Evolutionary conservation across 2,113 vertebrate species (phyloP).

Genomic region (Hippocampus guttulatus): DNA sequence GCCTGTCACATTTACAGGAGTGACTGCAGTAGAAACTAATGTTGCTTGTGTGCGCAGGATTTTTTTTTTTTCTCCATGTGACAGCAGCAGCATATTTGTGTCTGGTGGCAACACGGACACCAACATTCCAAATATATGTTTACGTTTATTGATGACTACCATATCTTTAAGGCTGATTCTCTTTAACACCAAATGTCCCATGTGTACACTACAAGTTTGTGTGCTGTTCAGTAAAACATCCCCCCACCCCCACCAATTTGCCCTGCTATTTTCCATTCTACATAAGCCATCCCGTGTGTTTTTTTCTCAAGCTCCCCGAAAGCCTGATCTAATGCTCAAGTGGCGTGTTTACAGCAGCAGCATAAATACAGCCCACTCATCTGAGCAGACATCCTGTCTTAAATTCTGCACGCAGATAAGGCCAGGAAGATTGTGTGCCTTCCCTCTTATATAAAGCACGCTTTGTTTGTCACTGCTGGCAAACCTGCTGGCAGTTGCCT

Average conservation of each 20-base stretch:
- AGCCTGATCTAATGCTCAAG: slow-evolving; percentile 8
- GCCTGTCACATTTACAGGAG: neutral
- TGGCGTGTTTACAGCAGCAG: slow-evolving; percentile 43
- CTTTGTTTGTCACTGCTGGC: slow-evolving; percentile 33
- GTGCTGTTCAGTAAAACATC: neutral
- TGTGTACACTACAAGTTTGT: neutral
- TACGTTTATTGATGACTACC: too few relatives aligned
- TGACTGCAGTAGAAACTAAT: too few relatives aligned
- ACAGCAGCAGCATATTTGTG: neutral
- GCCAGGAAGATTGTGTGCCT: slow-evolving; percentile 29
- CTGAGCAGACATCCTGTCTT: slow-evolving; percentile 48
- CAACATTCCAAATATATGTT: too few relatives aligned
- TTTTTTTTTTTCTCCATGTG: neutral
- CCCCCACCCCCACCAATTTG: neutral
- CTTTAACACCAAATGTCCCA: neutral
- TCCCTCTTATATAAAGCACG: slow-evolving; percentile 36
- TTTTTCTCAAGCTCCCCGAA: neutral
- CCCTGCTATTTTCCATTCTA: neutral
- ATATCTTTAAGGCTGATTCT: neutral
- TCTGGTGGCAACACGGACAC: neutral
- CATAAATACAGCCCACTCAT: slow-evolving; percentile 52
- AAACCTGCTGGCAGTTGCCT: neutral
- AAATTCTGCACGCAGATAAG: slow-evolving; percentile 44
- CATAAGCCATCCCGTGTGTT: neutral
- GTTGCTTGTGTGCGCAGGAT: too few relatives aligned